Conservation (phyloP, 2,113 vertebrate genomes). For the Prochilodus magdalenae region DNA sequence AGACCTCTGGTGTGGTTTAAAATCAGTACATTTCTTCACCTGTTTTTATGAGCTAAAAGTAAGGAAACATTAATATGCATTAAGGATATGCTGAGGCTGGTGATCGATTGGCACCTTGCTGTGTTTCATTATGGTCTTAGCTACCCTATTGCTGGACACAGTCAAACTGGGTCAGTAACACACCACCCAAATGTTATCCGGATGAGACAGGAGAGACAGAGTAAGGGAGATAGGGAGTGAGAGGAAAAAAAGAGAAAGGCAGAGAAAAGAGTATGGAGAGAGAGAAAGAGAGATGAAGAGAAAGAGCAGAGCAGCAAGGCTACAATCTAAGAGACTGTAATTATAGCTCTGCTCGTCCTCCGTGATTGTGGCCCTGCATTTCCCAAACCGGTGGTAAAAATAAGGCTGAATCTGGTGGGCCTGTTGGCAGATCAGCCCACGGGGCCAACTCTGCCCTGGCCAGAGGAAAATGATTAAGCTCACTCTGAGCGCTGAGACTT, state of each 20-base stretch:
- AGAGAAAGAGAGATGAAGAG: slow-evolving; percentile 18
- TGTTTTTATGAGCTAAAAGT: too few relatives aligned
- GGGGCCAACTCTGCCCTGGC: slow-evolving; percentile 78
- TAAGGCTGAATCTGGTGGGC: slow-evolving; percentile 56
- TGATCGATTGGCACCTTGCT: slow-evolving; percentile 38
- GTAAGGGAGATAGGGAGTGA: neutral
- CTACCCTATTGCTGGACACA: neutral
- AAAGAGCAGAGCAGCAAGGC: slow-evolving; percentile 43
- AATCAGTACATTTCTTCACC: too few relatives aligned
- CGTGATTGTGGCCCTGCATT: slow-evolving; percentile 72
- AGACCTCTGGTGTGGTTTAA: slow-evolving; percentile 32
- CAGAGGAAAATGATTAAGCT: slow-evolving; percentile 78
- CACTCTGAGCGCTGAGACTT: slow-evolving; percentile 70
- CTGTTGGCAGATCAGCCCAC: slow-evolving; percentile 78
- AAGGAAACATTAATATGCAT: slow-evolving; percentile 41
- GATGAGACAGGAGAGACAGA: slow-evolving; percentile 16
- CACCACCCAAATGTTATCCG: slow-evolving; percentile 24
- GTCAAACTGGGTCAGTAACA: slow-evolving; percentile 26
- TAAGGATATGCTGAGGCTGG: slow-evolving; percentile 58
- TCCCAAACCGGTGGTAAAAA: slow-evolving; percentile 76
- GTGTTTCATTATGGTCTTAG: slow-evolving; percentile 51
- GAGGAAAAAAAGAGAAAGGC: slow-evolving; percentile 10
- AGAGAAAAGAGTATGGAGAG: neutral
- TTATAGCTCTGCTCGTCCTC: slow-evolving; percentile 82
- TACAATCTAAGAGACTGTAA: slow-evolving; percentile 76